Evolutionary conservation across 2,113 vertebrate species (phyloP).

Genomic region (Hiodon tergisus): DNA sequence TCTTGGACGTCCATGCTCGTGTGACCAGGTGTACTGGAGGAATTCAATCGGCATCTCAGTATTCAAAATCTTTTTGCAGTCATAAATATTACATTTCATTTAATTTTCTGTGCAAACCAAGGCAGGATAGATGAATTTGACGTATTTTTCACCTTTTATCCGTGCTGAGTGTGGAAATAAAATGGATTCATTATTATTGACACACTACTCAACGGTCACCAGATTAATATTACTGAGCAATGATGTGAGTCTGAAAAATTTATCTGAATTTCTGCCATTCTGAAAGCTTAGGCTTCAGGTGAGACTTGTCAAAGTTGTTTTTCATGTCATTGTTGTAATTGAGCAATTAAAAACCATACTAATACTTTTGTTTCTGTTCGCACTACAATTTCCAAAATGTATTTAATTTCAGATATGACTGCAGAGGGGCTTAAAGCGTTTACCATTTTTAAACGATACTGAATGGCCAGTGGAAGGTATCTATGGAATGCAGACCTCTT

Average conservation of each 20-base stretch:
- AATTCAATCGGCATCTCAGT: not conserved
- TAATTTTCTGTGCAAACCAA: not conserved
- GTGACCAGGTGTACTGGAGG: not conserved
- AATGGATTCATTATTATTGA: too few species aligned
- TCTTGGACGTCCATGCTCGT: not conserved
- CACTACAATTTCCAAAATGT: slow-evolving; percentile 73
- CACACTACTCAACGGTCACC: too few species aligned
- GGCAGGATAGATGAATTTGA: too few species aligned
- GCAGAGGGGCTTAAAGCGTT: slow-evolving; percentile 64
- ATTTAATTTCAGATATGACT: slow-evolving; percentile 57
- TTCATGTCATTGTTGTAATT: slow-evolving; percentile 29
- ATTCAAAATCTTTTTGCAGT: not conserved
- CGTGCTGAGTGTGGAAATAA: too few species aligned
- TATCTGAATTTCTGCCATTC: too few species aligned
- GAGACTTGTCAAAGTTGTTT: slow-evolving; percentile 11
- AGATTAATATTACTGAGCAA: too few species aligned
- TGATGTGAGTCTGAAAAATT: too few species aligned
- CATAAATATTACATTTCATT: not conserved
- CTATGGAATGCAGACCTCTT: slow-evolving; percentile 61
- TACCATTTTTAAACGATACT: slow-evolving; percentile 69
- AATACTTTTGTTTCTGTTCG: slow-evolving; percentile 61
- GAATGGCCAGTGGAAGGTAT: slow-evolving; percentile 71
- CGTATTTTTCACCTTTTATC: too few species aligned
- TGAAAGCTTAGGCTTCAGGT: not conserved
- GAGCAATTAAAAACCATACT: slow-evolving; percentile 50